Percentiles rank a stretch among this genome's conserved stretches.
Evolutionary conservation across 2,888 invertebrate species (phyloP).

Genomic region (Drosophila mercatorum): DNA sequence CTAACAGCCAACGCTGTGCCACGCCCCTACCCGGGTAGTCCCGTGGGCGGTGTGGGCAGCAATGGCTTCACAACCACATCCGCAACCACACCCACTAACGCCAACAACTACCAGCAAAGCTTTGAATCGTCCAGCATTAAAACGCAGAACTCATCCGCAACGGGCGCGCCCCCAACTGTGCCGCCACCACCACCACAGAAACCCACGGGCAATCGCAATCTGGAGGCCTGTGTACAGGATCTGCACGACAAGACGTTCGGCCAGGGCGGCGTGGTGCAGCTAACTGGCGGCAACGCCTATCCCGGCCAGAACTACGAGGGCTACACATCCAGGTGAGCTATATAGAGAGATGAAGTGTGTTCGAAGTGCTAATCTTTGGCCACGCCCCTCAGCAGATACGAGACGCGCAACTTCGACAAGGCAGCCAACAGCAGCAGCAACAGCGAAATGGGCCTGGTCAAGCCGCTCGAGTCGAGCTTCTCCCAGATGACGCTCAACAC

Average conservation of each 20-base stretch:
- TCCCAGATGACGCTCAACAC: slow-evolving; percentile 83
- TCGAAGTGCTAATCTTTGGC: not conserved
- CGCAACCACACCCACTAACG: slow-evolving; percentile 76
- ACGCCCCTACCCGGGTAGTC: slow-evolving; percentile 84
- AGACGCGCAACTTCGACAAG: slow-evolving; percentile 84
- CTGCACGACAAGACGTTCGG: slow-evolving; percentile 85
- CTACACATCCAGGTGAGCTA: slow-evolving; percentile 88
- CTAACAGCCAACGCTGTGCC: slow-evolving; percentile 85
- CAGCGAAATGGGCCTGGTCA: slow-evolving; percentile 67
- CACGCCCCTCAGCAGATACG: slow-evolving; percentile 77
- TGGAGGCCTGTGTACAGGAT: slow-evolving; percentile 84
- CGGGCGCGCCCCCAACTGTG: slow-evolving; percentile 41
- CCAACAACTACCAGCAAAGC: slow-evolving; percentile 81
- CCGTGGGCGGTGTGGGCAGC: slow-evolving; percentile 58
- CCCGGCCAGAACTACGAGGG: slow-evolving; percentile 87
- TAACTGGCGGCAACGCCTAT: slow-evolving; percentile 75
- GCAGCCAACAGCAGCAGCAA: slow-evolving; percentile 58
- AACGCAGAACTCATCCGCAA: slow-evolving; percentile 66
- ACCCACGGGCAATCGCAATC: slow-evolving; percentile 77
- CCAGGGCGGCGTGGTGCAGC: slow-evolving; percentile 82
- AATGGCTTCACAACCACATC: slow-evolving; percentile 59
- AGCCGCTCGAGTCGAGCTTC: slow-evolving; percentile 83
- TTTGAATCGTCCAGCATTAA: slow-evolving; percentile 78
- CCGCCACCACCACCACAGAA: slow-evolving; percentile 63
- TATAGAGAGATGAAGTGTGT: not conserved